Conservation (phyloP, 1,140 invertebrate species). For the Camponotus floridanus region DNA sequence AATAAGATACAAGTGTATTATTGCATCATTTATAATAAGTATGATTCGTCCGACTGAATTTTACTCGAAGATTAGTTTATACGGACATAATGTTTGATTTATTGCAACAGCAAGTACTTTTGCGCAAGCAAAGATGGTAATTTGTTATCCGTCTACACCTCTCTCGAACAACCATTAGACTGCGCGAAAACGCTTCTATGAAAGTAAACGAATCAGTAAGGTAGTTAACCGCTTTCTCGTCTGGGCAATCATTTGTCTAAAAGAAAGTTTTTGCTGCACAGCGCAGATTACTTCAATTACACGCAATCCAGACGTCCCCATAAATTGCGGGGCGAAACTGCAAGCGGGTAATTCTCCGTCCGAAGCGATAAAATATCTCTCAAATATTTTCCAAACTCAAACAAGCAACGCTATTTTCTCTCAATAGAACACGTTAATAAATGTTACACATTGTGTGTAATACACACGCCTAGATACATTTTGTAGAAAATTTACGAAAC, state of each 20-base stretch:
- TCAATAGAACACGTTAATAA: background rate
- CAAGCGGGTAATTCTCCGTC: background rate
- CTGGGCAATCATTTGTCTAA: conserved; percentile 53
- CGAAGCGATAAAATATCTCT: background rate
- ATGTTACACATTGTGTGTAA: too few relatives aligned
- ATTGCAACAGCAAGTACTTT: conserved; percentile 21
- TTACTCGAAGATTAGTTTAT: background rate
- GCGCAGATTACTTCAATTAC: conserved; percentile 56
- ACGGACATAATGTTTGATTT: conserved; percentile 38
- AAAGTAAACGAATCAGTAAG: conserved; percentile 58
- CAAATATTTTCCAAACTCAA: conserved; percentile 14
- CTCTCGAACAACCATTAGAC: conserved; percentile 34
- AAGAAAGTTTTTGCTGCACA: conserved; percentile 46
- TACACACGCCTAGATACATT: background rate
- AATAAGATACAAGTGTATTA: conserved; percentile 25
- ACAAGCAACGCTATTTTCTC: background rate
- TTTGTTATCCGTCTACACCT: conserved; percentile 29
- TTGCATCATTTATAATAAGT: conserved; percentile 7
- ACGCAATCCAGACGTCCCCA: conserved; percentile 18
- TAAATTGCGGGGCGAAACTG: conserved; percentile 16
- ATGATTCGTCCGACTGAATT: conserved; percentile 21
- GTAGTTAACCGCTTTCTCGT: conserved; percentile 54
- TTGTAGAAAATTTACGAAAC: background rate
- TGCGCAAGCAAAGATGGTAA: conserved; percentile 6
- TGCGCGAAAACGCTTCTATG: conserved; percentile 36